Conservation (phyloP, 2,888 invertebrate species). For the Flabesymbios commensalis region DNA sequence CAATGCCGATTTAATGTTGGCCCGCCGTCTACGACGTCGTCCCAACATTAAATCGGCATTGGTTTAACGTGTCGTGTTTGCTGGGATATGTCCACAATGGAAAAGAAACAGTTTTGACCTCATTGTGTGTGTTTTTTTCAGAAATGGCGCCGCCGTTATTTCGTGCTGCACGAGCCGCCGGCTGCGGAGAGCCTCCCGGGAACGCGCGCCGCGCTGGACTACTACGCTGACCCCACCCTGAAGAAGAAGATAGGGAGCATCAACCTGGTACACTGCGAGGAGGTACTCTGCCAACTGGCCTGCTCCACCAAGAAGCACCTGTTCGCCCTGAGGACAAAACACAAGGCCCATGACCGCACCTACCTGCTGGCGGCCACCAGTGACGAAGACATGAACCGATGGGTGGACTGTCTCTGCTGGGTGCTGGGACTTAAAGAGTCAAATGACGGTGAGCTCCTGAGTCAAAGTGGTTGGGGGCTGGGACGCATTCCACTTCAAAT, state of each 20-base stretch:
- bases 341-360: conserved; percentile 70
- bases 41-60: too few species aligned
- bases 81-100: too few species aligned
- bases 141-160: conserved; percentile 96
- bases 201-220: conserved; percentile 84
- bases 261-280: conserved; percentile 94
- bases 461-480: too few species aligned
- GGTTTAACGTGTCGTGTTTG: too few species aligned
- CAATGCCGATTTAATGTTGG: too few species aligned
- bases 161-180: conserved; percentile 78
- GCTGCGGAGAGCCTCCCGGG: conserved; percentile 70
- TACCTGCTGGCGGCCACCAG: conserved; percentile 92
- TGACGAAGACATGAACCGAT: conserved; percentile 89
- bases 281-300: conserved; percentile 68
- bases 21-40: too few species aligned
- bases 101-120: too few species aligned
- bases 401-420: conserved; percentile 92
- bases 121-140: too few species aligned
- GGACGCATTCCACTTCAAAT: too few species aligned
- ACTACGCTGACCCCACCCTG: conserved; percentile 76
- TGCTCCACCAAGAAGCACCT: conserved; percentile 50
- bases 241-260: conserved; percentile 63
- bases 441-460: conserved; percentile 4
- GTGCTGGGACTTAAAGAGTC: conserved; percentile 68
- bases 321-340: conserved; percentile 54